Percentiles rank a stretch among this genome's conserved stretches.
Conservation (phyloP, 2,888 invertebrate species). For the Lysandra bellargus region DNA sequence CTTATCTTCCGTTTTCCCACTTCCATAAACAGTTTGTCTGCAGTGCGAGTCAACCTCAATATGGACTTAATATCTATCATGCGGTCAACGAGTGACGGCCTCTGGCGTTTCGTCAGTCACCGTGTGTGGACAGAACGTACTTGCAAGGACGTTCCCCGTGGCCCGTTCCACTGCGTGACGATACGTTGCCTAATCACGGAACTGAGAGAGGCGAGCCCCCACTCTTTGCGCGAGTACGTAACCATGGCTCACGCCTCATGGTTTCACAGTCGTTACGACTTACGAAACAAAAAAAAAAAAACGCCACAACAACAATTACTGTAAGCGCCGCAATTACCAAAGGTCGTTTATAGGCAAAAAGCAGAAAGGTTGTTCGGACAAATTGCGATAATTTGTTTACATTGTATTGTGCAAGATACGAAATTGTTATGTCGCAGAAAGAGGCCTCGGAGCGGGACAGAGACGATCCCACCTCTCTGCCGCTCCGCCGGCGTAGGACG, state of each 20-base stretch:
- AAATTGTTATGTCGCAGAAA: no score
- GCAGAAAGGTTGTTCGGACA: neutral
- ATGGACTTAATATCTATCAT: neutral
- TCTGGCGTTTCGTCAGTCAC: conserved; percentile 11
- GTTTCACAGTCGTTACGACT: conserved; percentile 22
- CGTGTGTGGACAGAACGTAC: conserved; percentile 33
- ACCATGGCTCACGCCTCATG: conserved; percentile 28
- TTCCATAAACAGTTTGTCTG: neutral
- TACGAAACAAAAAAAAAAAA: conserved; percentile 11
- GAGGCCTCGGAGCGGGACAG: no score
- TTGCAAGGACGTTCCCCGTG: conserved; percentile 38
- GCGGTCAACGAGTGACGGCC: conserved; percentile 2
- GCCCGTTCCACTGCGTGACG: conserved; percentile 31
- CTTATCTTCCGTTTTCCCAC: neutral
- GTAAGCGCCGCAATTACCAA: neutral
- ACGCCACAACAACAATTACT: conserved; percentile 6
- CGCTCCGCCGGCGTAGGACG: no score
- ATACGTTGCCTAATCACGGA: conserved; percentile 38
- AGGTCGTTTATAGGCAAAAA: conserved; percentile 8
- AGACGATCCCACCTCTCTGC: no score
- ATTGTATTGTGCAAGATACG: neutral
- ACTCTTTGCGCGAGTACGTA: conserved; percentile 34
- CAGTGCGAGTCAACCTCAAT: neutral
- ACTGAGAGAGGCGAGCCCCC: conserved; percentile 36
- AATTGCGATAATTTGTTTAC: conserved; percentile 9